Evolutionary conservation across 2,888 invertebrate genomes (phyloP), one percentile per base, ranked within the genome.

Genomic region (Brenthis ino): DNA sequence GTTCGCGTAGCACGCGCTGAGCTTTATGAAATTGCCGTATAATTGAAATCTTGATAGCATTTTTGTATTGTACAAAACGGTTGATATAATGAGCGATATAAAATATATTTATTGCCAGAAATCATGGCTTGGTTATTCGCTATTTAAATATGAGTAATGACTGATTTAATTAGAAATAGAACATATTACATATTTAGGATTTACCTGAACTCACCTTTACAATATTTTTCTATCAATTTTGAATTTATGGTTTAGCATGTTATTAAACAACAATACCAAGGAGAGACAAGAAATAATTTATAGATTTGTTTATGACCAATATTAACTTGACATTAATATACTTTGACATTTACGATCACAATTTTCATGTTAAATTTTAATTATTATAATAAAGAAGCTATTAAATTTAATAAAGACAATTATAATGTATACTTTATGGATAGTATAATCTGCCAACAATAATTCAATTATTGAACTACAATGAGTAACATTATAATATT

Each of bases 11-110:
- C 69, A 72, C 70, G 69, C 72, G 69, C 37, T 43, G 64, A 47
- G 43, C 33, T 50, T 54, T 57, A 64, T 33, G 60, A 68, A 70
- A 67, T 68, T 57, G 67, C 65, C 65, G 70, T 70, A 64, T 70
- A 68, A 72, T 72, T 70, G 70, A 70, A 72, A 72, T 70, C 70
- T 72, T 72, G 68, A 70, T 71, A 72, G 48, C 53, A 53, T 63
- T 63, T 63, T 63, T 63, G 53, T 24, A 64, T 67, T 68, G 63
- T 65, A 71, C 71, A 68, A 71, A 71, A 68, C 65, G 58, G 16
- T 50, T 57, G 53, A 28, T 65, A 63, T 55, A 63, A 63, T 20
- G 20, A 51, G 37, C 63, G 63, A 63, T 54, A 53, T 60, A 60
- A 50, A n/a, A 28, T 48, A n/a, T n/a, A 60, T 60, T 60, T 60